Conservation (phyloP, 2,113 vertebrate species). For the Panthera tigris region DNA sequence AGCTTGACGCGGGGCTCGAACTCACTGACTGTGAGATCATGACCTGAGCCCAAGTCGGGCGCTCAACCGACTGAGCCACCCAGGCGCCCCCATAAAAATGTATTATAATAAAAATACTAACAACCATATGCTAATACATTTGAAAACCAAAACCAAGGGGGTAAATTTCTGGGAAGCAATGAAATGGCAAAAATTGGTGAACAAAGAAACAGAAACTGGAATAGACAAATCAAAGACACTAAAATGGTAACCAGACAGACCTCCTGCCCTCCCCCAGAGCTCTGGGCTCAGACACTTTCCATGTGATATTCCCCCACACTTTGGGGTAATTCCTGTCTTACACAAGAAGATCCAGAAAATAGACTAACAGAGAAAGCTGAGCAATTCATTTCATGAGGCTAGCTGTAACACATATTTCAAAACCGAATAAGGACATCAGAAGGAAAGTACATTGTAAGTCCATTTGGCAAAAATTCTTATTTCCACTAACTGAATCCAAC, state of each 20-base stretch:
- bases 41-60: too few species aligned
- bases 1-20: too few species aligned
- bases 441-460: not conserved
- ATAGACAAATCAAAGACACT: not conserved
- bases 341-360: not conserved
- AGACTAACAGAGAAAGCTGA: not conserved
- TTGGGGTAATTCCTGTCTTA: not conserved
- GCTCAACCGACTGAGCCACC: too few species aligned
- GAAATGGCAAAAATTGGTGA: not conserved
- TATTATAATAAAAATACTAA: not conserved
- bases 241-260: not conserved
- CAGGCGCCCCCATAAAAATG: not conserved
- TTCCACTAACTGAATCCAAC: not conserved
- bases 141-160: not conserved
- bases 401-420: not conserved
- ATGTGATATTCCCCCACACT: not conserved
- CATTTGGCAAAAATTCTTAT: not conserved
- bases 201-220: not conserved
- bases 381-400: not conserved
- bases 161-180: not conserved
- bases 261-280: not conserved
- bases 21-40: too few species aligned
- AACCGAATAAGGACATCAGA: not conserved
- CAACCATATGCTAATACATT: not conserved
- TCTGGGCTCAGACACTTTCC: not conserved